These are phyloP conservation scores for Cephus pulcher DNA, from an alignment of 2,888 invertebrate species.

Conservation along the genomic window DNA sequence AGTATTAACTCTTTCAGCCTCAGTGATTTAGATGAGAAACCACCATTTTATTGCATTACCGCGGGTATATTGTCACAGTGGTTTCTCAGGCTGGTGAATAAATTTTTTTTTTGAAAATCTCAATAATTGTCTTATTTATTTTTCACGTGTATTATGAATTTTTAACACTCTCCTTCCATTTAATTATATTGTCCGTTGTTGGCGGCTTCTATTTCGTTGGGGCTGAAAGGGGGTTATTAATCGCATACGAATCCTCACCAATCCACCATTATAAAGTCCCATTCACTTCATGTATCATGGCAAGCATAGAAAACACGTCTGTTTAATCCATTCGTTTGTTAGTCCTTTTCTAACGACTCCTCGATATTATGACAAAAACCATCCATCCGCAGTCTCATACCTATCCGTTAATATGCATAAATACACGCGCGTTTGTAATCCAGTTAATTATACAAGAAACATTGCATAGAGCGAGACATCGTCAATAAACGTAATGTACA, in stretches of 20 bases:
- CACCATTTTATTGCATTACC: not conserved
- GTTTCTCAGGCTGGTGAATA: not conserved
- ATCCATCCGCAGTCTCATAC: not conserved
- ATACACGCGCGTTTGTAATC: conserved; percentile 46
- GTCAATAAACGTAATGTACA: conserved; percentile 64
- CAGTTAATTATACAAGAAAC: conserved; percentile 50
- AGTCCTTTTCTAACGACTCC: not conserved
- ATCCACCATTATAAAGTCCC: not conserved
- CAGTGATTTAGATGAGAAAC: not conserved
- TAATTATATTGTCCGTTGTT: not conserved
- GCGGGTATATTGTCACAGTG: not conserved
- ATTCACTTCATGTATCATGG: not conserved
- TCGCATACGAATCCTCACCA: not conserved
- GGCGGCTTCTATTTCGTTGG: not conserved
- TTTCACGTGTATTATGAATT: not conserved
- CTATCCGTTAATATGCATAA: conserved; percentile 16
- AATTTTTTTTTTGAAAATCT: not conserved
- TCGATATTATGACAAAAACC: not conserved
- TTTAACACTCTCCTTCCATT: not conserved
- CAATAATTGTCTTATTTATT: not conserved
- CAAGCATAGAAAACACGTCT: not conserved
- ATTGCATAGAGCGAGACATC: conserved; percentile 48
- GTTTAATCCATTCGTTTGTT: not conserved
- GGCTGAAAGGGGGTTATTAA: not conserved
- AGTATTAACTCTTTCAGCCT: conserved; percentile 32